Conservation (phyloP, 2,113 vertebrate genomes). For the Sclerurus mexicanus region DNA sequence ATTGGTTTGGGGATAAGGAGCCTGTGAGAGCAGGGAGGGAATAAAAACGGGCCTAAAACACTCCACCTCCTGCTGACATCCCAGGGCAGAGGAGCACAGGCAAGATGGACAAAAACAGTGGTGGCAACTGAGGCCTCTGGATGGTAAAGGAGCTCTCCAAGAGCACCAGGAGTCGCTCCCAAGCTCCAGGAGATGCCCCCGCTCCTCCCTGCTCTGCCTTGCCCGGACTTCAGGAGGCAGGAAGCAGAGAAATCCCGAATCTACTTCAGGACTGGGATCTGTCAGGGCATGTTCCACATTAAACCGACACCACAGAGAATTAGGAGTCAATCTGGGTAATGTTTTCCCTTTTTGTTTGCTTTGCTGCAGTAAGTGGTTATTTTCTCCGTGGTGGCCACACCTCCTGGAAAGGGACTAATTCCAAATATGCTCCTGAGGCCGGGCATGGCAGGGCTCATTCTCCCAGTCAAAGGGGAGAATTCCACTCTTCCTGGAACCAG, state of each 20-base stretch:
- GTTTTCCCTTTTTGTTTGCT: constrained; percentile 15
- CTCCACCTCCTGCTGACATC: neutral
- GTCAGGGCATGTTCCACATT: accelerated
- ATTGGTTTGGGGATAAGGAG: neutral
- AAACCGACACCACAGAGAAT: neutral
- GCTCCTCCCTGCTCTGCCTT: neutral
- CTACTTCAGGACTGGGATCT: accelerated
- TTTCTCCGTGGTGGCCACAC: constrained; percentile 30
- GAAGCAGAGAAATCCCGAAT: neutral
- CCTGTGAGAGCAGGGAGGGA: accelerated
- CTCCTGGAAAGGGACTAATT: neutral
- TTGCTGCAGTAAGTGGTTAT: neutral
- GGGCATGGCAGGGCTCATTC: neutral
- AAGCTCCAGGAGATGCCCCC: neutral
- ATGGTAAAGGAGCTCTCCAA: accelerated
- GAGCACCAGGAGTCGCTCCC: accelerated
- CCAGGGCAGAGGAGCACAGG: accelerated
- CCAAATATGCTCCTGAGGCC: neutral
- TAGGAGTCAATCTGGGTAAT: neutral
- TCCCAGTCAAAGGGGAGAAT: neutral
- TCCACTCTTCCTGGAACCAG: neutral
- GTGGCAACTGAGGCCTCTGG: neutral
- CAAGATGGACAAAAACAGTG: accelerated
- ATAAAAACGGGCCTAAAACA: accelerated
- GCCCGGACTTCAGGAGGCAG: neutral